Percentiles rank a stretch among this genome's conserved stretches.
Conservation (phyloP, 2,888 invertebrate genomes). For the Cephus spinipes region DNA sequence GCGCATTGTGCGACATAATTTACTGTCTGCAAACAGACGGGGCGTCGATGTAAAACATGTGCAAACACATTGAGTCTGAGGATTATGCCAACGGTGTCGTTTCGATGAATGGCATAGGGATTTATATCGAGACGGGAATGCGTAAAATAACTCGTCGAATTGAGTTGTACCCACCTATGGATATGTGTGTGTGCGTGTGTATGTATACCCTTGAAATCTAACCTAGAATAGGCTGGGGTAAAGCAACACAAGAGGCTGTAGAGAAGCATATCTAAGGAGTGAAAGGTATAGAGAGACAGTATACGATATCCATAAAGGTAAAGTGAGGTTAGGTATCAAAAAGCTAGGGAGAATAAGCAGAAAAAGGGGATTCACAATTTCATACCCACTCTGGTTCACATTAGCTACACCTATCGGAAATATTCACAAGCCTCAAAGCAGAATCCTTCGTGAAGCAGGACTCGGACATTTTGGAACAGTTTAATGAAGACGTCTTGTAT, state of each 20-base stretch:
- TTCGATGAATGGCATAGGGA: slow-evolving; percentile 39
- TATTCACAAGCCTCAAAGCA: not conserved
- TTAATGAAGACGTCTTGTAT: not conserved
- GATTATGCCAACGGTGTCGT: slow-evolving; percentile 35
- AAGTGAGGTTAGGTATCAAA: not conserved
- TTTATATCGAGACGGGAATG: slow-evolving; percentile 49
- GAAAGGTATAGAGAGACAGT: not conserved
- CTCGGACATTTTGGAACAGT: not conserved
- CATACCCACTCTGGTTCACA: not conserved
- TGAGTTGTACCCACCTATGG: slow-evolving; percentile 38
- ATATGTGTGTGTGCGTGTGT: not conserved
- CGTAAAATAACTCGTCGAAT: slow-evolving; percentile 53
- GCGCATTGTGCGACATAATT: slow-evolving; percentile 63
- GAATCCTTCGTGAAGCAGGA: not conserved
- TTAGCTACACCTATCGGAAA: not conserved
- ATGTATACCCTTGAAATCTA: not conserved
- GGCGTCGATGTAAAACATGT: slow-evolving; percentile 56
- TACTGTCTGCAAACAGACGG: slow-evolving; percentile 66
- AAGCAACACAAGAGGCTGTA: not conserved
- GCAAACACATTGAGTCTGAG: slow-evolving; percentile 44
- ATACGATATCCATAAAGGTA: not conserved
- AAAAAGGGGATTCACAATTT: not conserved
- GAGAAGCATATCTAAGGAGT: not conserved
- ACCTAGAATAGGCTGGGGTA: not conserved
- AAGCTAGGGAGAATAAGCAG: not conserved